Evolutionary conservation across 2,113 vertebrate species (phyloP).

Genomic region (Phainopepla nitens): DNA sequence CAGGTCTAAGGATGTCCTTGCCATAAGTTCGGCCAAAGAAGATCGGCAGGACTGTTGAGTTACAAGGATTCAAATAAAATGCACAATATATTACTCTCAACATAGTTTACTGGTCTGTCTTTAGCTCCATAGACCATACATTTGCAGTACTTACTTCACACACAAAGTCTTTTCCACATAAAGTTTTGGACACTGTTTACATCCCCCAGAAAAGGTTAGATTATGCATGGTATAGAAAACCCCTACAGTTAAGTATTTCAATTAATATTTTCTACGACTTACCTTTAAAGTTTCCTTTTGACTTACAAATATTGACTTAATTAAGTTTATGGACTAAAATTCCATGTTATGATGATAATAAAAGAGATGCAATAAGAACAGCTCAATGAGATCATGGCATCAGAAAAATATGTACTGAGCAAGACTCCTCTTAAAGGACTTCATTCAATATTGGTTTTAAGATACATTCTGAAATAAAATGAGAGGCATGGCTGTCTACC

Average conservation of each 20-base stretch:
- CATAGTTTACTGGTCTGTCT: background rate
- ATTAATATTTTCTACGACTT: background rate
- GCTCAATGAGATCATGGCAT: background rate
- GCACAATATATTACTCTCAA: background rate
- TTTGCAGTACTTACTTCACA: background rate
- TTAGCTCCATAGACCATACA: background rate
- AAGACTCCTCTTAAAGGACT: background rate
- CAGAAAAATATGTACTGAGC: background rate
- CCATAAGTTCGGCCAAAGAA: slow-evolving; percentile 90
- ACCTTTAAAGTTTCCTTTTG: background rate
- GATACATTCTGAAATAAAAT: background rate
- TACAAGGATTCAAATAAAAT: background rate
- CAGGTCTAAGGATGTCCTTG: slow-evolving; percentile 96
- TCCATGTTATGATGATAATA: background rate
- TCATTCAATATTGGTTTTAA: background rate
- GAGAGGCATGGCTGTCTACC: background rate
- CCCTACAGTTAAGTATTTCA: background rate
- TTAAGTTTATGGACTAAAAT: background rate
- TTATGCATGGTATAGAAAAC: background rate
- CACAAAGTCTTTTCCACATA: background rate
- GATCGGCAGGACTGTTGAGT: slow-evolving; percentile 87
- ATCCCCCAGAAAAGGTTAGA: background rate
- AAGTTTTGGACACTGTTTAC: background rate
- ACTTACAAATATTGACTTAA: background rate
- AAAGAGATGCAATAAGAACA: background rate